Conservation (phyloP, 2,797 vertebrate species). For the Urosaurus nigricauda region DNA sequence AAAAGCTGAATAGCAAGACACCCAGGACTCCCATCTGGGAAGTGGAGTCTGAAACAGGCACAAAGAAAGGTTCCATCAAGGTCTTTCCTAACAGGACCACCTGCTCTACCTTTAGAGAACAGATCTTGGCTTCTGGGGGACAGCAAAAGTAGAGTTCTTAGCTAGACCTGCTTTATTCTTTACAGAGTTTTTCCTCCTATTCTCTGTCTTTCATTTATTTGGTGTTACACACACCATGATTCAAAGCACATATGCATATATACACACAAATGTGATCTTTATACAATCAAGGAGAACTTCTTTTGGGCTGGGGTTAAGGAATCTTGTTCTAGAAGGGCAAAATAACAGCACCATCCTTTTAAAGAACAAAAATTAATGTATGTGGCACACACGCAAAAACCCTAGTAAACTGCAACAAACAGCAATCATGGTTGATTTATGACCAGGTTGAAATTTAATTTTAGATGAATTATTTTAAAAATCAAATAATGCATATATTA, state of each 20-base stretch:
- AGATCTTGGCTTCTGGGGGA: accelerated
- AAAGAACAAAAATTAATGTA: neutral
- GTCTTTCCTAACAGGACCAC: neutral
- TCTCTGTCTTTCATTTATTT: conserved; percentile 62
- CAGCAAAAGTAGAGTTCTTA: accelerated
- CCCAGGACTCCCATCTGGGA: neutral
- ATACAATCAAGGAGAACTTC: too few species aligned
- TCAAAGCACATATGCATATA: conserved; percentile 44
- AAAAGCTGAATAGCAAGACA: neutral
- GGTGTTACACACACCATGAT: conserved; percentile 61
- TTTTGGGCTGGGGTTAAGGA: neutral
- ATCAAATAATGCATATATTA: conserved; percentile 77
- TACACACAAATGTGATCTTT: conserved; percentile 57
- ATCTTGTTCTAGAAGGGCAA: conserved; percentile 21
- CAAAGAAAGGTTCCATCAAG: neutral
- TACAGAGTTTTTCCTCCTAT: conserved; percentile 51
- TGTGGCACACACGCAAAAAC: conserved; percentile 40
- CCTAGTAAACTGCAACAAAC: conserved; percentile 65
- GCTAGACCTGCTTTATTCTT: conserved; percentile 58
- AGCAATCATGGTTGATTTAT: conserved; percentile 74
- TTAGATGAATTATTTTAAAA: conserved; percentile 78
- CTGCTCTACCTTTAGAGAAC: neutral
- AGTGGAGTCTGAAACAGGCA: neutral
- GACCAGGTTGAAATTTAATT: conserved; percentile 75
- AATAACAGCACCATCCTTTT: conserved; percentile 22